Base-by-base conservation (phyloP, 1,140 invertebrate species). In the Drosophila triauraria region DNA sequence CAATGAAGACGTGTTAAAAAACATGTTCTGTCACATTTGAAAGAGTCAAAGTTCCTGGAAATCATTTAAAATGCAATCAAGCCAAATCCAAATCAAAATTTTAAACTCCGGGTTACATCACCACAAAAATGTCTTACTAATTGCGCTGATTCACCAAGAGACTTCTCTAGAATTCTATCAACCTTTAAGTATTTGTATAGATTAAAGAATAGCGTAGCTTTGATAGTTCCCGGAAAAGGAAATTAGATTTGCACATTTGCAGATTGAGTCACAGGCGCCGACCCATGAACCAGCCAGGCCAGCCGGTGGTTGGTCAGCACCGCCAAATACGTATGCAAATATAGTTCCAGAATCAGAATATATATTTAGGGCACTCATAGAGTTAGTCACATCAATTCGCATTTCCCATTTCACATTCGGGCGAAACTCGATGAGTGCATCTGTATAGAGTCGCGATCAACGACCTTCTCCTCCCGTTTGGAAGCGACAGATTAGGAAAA, bases 221-320 rank as follows among this genome's bases (percentile, higher is more conserved):
- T 38, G 67, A 60, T 72, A 27, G 53, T 72, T 72, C 67, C 53
- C 54, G 23, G 69, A 72, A 72, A 38, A 23, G 46, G 30, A 72
- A 72, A 59, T 60, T 13, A n/a, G 27, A 50, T 30, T 72, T 50
- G 46, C 67, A 48, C 68, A 72, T 50, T 72, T 53, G 7, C 40
- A 74, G 57, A 43, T 43, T 75, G 70, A 75, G 48, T 75, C 71
- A 75, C 51, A 58, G 58, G 51, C 62, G 17, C 4, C 53, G 62
- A 86, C 63, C 68, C 78, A 67, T 71, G 50, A 72, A 74, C 47
- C 43, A 70, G 17, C 35, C 2, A 32, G 30, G 30, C 23, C 27
- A 44, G 20, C 51, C 12, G 30, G 50, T 43, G 7, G 3, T 20
- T 20, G 43, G 9, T 43, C 32, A 70, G 40, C 47, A 46, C 23